A percentile compares a stretch with the other conserved stretches of the same genome.
phyloP scores from a whole-genome alignment of 2,113 vertebrate genomes.

The Pristiophorus japonicus region DNA sequence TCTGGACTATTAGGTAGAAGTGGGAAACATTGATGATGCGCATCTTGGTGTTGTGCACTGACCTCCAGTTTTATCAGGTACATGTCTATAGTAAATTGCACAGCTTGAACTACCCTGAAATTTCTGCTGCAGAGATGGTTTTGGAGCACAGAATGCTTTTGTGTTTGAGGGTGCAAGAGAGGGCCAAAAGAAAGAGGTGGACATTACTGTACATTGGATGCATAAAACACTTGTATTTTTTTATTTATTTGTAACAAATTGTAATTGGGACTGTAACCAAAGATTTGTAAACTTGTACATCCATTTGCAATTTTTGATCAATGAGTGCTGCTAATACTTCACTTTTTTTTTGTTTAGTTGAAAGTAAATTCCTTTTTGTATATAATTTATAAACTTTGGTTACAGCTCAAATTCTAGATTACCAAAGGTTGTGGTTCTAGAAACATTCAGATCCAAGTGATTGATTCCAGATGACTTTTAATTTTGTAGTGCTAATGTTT shows the following conservation, averaged over 20 bases:
- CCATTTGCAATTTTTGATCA: background rate
- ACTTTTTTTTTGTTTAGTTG: background rate
- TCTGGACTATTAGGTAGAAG: background rate
- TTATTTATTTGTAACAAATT: background rate
- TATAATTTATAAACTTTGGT: background rate
- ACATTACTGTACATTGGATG: background rate
- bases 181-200: background rate
- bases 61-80: background rate
- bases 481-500: background rate
- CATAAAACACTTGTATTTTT: background rate
- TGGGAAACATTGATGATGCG: background rate
- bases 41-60: background rate
- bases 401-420: background rate
- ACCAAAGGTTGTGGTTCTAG: background rate
- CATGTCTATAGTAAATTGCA: background rate
- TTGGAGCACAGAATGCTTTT: background rate
- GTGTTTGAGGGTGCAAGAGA: background rate
- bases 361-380: background rate
- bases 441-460: background rate
- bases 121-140: background rate
- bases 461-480: background rate
- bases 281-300: background rate
- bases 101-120: background rate
- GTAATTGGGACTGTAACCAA: background rate
- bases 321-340: background rate